Percentiles rank a stretch among this genome's conserved stretches.
Evolutionary conservation across 1,140 invertebrate species (phyloP).

Genomic region (Spodoptera litura): DNA sequence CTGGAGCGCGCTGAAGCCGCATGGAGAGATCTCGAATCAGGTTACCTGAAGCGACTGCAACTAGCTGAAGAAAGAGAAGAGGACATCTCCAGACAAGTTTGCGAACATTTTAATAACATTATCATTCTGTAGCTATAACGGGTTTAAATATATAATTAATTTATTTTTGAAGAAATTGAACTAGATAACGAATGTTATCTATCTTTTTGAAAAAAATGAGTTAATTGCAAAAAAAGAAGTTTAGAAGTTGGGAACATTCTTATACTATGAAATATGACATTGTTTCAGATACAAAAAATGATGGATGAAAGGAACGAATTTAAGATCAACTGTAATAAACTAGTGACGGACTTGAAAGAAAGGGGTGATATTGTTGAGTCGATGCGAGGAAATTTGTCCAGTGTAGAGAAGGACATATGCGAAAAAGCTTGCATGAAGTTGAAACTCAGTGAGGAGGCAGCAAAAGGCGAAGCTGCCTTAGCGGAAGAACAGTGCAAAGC

Average conservation of each 20-base stretch:
- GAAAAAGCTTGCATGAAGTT: conserved; percentile 58
- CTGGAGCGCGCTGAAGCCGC: conserved; percentile 75
- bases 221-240: no score
- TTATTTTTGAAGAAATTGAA: no score
- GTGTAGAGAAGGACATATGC: conserved; percentile 67
- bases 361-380: conserved; percentile 58
- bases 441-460: conserved; percentile 62
- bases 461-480: conserved; percentile 56
- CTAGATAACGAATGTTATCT: no score
- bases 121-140: no score
- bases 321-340: conserved; percentile 57
- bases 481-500: conserved; percentile 64
- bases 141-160: no score
- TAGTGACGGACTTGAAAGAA: conserved; percentile 61
- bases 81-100: conserved; percentile 67
- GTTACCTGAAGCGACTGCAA: conserved; percentile 68
- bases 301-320: conserved; percentile 71
- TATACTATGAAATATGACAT: neutral
- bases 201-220: no score
- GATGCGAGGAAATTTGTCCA: conserved; percentile 54
- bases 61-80: conserved; percentile 72
- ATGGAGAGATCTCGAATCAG: conserved; percentile 75
- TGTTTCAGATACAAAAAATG: conserved; percentile 66
- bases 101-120: conserved; percentile 3
- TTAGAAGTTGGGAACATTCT: no score